Evolutionary conservation across 92 coral and sea anemone species (phyloP).

Genomic region (Zoanthus solanderi): DNA sequence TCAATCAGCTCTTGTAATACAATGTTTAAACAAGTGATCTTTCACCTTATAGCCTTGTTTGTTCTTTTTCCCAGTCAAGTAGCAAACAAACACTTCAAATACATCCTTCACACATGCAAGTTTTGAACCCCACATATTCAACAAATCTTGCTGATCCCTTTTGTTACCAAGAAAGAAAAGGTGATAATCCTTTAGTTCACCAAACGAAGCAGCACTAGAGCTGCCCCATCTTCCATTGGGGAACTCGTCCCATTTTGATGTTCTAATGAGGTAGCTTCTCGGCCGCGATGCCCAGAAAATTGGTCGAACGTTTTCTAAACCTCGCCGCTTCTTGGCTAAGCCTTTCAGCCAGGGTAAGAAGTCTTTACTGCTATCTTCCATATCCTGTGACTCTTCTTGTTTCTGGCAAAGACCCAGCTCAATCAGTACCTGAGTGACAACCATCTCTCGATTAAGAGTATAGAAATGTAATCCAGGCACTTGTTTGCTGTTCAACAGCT

Average conservation of each 20-base stretch:
- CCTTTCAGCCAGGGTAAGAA: slow-evolving; percentile 75
- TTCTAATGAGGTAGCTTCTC: slow-evolving; percentile 84
- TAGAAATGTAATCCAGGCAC: slow-evolving; percentile 86
- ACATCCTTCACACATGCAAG: slow-evolving; percentile 71
- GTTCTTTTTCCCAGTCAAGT: slow-evolving; percentile 80
- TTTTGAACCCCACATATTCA: slow-evolving; percentile 86
- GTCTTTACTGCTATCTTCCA: slow-evolving; percentile 34
- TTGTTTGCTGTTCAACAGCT: slow-evolving; percentile 70
- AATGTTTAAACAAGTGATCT: not conserved
- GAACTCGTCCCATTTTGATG: slow-evolving; percentile 87
- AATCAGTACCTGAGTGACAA: slow-evolving; percentile 60
- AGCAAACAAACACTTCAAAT: slow-evolving; percentile 78
- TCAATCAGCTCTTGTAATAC: not conserved
- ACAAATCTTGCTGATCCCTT: slow-evolving; percentile 57
- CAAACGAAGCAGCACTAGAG: slow-evolving; percentile 89
- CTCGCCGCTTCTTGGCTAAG: slow-evolving; percentile 67
- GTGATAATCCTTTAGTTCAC: slow-evolving; percentile 84
- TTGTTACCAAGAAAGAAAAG: slow-evolving; percentile 73
- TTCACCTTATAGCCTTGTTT: slow-evolving; percentile 73
- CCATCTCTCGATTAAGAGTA: slow-evolving; percentile 77
- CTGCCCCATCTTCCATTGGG: slow-evolving; percentile 92
- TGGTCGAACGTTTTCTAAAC: slow-evolving; percentile 82
- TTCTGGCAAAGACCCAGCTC: slow-evolving; percentile 55
- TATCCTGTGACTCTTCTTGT: slow-evolving; percentile 19
- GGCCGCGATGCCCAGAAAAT: slow-evolving; percentile 93